These are phyloP conservation scores for Brachionus plicatilis DNA, from an alignment of 1,140 invertebrate species.

Conservation along the genomic window DNA sequence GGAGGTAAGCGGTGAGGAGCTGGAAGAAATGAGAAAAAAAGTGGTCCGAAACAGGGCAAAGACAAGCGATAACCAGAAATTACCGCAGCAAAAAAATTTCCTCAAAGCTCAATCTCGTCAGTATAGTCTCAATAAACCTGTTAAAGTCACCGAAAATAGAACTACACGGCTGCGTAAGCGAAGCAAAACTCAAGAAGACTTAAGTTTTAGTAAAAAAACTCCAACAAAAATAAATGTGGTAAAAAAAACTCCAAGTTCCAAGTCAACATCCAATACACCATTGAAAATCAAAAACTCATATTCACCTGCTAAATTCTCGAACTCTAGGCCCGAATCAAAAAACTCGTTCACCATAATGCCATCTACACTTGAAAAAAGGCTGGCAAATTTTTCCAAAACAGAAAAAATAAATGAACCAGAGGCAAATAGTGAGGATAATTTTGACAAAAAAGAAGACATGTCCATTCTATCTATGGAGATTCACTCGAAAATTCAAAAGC, in stretches of 20 bases:
- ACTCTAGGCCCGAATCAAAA: not conserved
- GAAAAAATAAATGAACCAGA: not conserved
- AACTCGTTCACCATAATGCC: not conserved
- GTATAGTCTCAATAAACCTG: not conserved
- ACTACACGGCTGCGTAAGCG: not conserved
- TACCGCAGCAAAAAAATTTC: constrained; percentile 25
- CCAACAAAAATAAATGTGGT: not conserved
- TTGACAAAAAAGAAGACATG: constrained; percentile 23
- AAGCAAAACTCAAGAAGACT: constrained; percentile 27
- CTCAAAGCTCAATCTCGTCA: not conserved
- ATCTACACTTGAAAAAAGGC: not conserved
- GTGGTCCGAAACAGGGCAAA: not conserved
- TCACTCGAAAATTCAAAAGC: constrained; percentile 30
- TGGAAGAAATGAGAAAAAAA: constrained; percentile 28
- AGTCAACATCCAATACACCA: not conserved
- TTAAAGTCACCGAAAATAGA: not conserved
- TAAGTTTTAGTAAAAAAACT: not conserved
- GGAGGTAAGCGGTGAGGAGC: not conserved
- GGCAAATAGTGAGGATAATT: not conserved
- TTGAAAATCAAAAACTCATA: not conserved
- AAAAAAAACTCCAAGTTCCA: not conserved
- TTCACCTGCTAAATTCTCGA: not conserved
- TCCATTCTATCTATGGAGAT: constrained; percentile 18
- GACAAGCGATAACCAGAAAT: not conserved
- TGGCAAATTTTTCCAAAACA: not conserved